Evolutionary conservation across 2,888 invertebrate genomes (phyloP).

Genomic region (Rapana venosa): DNA sequence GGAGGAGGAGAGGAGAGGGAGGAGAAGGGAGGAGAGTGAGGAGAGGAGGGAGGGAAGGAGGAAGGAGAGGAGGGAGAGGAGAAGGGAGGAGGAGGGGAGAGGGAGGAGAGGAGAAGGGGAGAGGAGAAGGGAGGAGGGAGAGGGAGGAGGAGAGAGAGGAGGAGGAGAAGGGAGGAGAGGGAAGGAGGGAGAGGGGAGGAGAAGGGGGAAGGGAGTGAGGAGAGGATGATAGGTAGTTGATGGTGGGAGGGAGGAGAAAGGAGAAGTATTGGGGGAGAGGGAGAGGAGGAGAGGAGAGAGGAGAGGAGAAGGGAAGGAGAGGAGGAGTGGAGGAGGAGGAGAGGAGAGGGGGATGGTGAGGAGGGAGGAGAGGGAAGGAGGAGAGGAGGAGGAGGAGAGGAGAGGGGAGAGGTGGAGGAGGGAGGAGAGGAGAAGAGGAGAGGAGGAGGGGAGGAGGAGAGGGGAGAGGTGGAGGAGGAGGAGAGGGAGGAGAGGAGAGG

Average conservation of each 20-base stretch:
- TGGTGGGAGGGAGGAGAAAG: background rate
- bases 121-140: background rate
- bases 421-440: conserved; percentile 69
- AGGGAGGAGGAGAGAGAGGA: conserved; percentile 60
- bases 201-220: background rate
- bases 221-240: too few species aligned
- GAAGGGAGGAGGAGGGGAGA: conserved; percentile 59
- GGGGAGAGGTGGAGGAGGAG: conserved; percentile 82
- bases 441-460: background rate
- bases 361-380: background rate
- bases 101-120: conserved; percentile 60
- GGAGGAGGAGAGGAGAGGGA: conserved; percentile 79
- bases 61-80: too few species aligned
- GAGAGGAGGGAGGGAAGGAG: background rate
- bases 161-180: background rate
- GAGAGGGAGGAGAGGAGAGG: conserved; percentile 76
- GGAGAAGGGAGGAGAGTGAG: conserved; percentile 79
- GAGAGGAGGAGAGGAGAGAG: background rate
- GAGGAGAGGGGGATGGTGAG: too few species aligned
- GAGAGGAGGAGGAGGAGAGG: background rate
- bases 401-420: background rate
- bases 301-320: conserved; percentile 77
- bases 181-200: background rate
- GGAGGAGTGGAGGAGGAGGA: background rate
- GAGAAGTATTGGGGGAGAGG: background rate